These are phyloP conservation scores for Morinoia aosen DNA, from an alignment of 2,888 invertebrate species.

Conservation along the genomic window DNA sequence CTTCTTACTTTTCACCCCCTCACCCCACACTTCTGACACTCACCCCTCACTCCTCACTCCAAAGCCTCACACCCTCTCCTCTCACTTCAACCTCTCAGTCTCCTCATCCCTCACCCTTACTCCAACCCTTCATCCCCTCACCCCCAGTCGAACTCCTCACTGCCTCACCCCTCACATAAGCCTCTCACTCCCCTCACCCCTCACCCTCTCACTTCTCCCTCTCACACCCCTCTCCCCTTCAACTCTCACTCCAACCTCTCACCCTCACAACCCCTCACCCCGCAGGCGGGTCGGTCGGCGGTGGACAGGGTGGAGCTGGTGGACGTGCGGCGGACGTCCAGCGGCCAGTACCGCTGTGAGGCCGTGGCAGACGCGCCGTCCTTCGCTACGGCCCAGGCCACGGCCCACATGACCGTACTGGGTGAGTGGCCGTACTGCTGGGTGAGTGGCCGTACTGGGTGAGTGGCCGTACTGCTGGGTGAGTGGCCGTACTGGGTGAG, in stretches of 20 bases:
- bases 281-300: constrained; percentile 56
- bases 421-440: constrained; percentile 57
- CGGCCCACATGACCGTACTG: constrained; percentile 63
- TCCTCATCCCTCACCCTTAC: background rate
- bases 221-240: background rate
- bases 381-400: constrained; percentile 56
- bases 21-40: background rate
- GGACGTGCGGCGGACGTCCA: constrained; percentile 60
- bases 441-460: constrained; percentile 24
- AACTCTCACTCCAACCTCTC: background rate
- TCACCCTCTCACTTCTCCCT: background rate
- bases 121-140: background rate
- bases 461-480: constrained; percentile 48
- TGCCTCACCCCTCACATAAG: too few species aligned
- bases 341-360: constrained; percentile 61
- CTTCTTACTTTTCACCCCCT: too few species aligned
- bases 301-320: constrained; percentile 58
- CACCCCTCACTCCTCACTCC: background rate
- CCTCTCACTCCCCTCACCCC: background rate
- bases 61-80: background rate
- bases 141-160: too few species aligned
- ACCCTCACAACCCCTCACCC: background rate
- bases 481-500: constrained; percentile 20
- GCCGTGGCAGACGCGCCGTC: constrained; percentile 61
- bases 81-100: background rate